phyloP scores from a whole-genome alignment of 2,113 vertebrate genomes.

The Probosciger aterrimus region DNA sequence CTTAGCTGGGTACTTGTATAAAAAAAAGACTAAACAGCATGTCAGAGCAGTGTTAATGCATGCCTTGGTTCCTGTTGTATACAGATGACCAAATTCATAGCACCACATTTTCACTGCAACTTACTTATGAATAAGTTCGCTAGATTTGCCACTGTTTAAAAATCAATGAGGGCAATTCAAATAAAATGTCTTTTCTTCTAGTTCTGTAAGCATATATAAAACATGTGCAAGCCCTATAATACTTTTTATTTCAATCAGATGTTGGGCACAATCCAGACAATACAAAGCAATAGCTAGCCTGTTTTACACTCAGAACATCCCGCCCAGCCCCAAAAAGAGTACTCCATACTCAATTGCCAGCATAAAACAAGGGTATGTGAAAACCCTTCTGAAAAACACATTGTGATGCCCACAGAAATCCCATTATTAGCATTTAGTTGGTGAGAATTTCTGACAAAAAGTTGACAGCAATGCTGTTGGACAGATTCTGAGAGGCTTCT shows the following conservation, averaged over 20 bases:
- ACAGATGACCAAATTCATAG: slow-evolving; percentile 25
- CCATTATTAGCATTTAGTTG: not conserved
- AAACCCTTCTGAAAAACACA: not conserved
- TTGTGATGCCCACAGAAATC: not conserved
- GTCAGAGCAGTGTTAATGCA: not conserved
- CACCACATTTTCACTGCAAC: not conserved
- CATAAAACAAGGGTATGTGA: not conserved
- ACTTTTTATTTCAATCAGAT: not conserved
- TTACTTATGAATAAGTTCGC: not conserved
- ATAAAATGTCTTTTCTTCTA: not conserved
- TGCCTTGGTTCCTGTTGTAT: not conserved
- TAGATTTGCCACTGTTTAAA: not conserved
- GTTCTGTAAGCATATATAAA: not conserved
- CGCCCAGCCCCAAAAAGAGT: not conserved
- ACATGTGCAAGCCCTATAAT: not conserved
- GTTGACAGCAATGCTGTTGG: not conserved
- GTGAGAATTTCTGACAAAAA: not conserved
- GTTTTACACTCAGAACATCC: not conserved
- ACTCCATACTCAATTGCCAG: not conserved
- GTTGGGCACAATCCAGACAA: not conserved
- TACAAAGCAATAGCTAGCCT: not conserved
- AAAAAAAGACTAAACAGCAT: not conserved
- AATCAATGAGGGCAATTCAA: slow-evolving; percentile 35
- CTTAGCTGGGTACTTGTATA: not conserved
- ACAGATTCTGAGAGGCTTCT: not conserved